Evolutionary conservation across 2,888 invertebrate genomes (phyloP).

Genomic region (Acrocyrtus sp.): DNA sequence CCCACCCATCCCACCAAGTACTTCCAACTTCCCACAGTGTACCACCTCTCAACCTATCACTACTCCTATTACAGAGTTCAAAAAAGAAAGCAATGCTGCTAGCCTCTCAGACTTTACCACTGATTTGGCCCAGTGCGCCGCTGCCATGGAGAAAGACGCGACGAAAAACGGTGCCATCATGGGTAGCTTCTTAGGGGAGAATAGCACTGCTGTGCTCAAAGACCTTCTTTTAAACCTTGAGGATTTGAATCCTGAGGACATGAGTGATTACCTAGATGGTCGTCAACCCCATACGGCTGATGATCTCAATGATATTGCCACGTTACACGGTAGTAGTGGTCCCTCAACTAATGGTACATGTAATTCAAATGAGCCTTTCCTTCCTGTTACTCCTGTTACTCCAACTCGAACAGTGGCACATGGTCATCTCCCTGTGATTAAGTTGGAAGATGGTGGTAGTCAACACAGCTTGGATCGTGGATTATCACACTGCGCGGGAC

Average conservation of each 20-base stretch:
- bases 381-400: constrained; percentile 54
- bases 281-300: constrained; percentile 37
- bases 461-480: constrained; percentile 45
- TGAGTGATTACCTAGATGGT: constrained; percentile 81
- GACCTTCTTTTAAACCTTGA: constrained; percentile 89
- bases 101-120: constrained; percentile 75
- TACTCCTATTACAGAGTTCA: constrained; percentile 39
- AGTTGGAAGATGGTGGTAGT: constrained; percentile 38
- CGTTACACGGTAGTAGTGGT: constrained; percentile 56
- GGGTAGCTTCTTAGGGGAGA: constrained; percentile 84
- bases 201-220: constrained; percentile 83
- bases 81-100: constrained; percentile 37
- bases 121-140: constrained; percentile 86
- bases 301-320: constrained; percentile 49
- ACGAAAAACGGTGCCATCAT: constrained; percentile 74
- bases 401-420: constrained; percentile 35
- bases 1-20: constrained; percentile 41
- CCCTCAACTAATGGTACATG: constrained; percentile 42
- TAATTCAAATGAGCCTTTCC: constrained; percentile 33
- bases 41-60: constrained; percentile 30
- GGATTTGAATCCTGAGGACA: constrained; percentile 82
- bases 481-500: constrained; percentile 57
- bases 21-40: constrained; percentile 39
- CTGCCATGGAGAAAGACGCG: constrained; percentile 85
- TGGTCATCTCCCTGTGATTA: constrained; percentile 43